phyloP scores from a whole-genome alignment of 2,797 vertebrate species.

The Liasis olivaceus region DNA sequence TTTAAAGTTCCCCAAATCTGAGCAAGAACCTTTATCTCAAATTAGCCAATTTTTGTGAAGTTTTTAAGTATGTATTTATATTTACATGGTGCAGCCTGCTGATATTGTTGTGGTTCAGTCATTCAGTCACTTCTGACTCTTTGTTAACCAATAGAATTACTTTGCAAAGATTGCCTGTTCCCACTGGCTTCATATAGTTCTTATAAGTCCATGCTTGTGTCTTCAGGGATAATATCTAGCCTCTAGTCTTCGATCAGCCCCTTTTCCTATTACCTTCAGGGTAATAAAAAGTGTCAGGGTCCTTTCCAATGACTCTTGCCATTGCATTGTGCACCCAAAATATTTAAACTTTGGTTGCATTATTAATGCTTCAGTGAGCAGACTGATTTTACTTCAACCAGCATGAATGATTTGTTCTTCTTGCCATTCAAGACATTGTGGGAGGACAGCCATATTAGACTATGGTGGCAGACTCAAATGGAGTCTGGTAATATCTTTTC shows the following conservation, averaged over 20 bases:
- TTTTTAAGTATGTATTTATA: neutral
- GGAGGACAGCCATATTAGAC: neutral
- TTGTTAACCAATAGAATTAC: neutral
- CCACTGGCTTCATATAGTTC: neutral
- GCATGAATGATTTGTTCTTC: neutral
- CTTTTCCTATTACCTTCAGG: neutral
- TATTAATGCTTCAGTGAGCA: neutral
- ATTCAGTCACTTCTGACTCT: neutral
- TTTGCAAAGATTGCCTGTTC: neutral
- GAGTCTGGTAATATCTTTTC: neutral
- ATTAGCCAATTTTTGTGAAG: neutral
- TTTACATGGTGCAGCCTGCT: neutral
- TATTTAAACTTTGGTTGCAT: neutral
- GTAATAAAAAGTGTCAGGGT: neutral
- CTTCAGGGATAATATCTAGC: neutral
- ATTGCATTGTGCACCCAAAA: neutral
- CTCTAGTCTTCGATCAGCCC: neutral
- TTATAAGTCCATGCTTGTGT: neutral
- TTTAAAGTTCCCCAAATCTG: neutral
- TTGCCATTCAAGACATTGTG: neutral
- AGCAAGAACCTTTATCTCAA: neutral
- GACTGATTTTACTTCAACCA: neutral
- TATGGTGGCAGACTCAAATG: neutral
- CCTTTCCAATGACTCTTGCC: neutral
- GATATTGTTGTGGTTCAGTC: neutral